phyloP scores from a whole-genome alignment of 2,888 invertebrate genomes.

The Creontiades dilutus region DNA sequence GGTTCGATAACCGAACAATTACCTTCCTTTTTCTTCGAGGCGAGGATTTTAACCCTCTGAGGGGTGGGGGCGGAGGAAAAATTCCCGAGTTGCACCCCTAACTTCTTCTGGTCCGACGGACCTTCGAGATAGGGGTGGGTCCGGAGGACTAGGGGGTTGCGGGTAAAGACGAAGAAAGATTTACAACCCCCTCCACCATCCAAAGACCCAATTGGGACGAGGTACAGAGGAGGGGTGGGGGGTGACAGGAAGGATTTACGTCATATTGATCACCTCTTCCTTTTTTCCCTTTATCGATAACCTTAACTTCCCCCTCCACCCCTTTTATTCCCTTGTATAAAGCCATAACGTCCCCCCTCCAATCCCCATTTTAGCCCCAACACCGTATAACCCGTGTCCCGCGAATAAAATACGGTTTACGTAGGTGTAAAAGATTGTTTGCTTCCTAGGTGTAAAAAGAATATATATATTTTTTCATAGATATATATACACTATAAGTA shows the following conservation, averaged over 20 bases:
- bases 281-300: conserved; percentile 61
- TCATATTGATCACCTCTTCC: conserved; percentile 62
- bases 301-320: conserved; percentile 1
- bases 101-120: background rate
- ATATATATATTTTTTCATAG: background rate
- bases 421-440: conserved; percentile 44
- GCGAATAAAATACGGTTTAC: conserved; percentile 21
- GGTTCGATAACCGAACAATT: conserved; percentile 51
- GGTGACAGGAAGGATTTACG: conserved; percentile 65
- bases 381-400: background rate
- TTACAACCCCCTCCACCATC: conserved; percentile 40
- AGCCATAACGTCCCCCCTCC: conserved; percentile 16
- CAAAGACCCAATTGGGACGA: background rate
- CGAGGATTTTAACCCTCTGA: conserved; percentile 31
- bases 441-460: conserved; percentile 14
- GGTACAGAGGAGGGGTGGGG: background rate
- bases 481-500: too few species aligned
- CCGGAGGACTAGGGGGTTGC: background rate
- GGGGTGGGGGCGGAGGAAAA: background rate
- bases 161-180: background rate
- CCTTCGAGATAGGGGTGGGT: too few species aligned
- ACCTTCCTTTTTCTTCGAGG: conserved; percentile 32
- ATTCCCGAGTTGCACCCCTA: background rate
- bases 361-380: background rate
- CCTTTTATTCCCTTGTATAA: conserved; percentile 33